Percentiles rank a stretch among this genome's conserved stretches.
phyloP scores from a whole-genome alignment of 2,797 vertebrate species.

The Typhlichthys eigenmanni region DNA sequence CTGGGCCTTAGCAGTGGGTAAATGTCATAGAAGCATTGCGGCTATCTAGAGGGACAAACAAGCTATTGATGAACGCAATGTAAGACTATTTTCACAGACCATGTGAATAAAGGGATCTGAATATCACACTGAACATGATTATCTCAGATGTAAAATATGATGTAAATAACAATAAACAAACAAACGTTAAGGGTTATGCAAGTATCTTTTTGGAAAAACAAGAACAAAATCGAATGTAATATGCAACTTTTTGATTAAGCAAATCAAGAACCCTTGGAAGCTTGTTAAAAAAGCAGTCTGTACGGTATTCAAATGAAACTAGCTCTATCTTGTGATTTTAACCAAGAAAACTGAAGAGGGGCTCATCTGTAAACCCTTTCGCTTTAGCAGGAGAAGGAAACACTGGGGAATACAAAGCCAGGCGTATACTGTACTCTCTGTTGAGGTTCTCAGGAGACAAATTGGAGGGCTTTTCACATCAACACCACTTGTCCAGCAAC shows the following conservation, averaged over 20 bases:
- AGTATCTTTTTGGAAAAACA: too few relatives aligned
- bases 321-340: conserved; percentile 42
- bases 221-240: too few relatives aligned
- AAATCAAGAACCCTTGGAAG: too few relatives aligned
- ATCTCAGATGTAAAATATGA: neutral
- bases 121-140: neutral
- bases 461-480: conserved; percentile 68
- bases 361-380: conserved; percentile 53
- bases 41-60: conserved; percentile 38
- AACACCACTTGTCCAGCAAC: conserved; percentile 67
- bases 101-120: too few relatives aligned
- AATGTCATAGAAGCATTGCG: conserved; percentile 31
- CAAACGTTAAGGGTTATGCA: neutral
- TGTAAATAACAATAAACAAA: neutral
- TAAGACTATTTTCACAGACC: conserved; percentile 1
- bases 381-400: conserved; percentile 38
- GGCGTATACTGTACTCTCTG: conserved; percentile 60
- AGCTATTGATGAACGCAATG: conserved; percentile 50
- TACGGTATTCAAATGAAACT: conserved; percentile 13
- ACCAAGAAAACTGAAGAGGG: conserved; percentile 49
- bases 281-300: too few relatives aligned
- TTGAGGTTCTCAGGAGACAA: conserved; percentile 72
- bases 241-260: too few relatives aligned
- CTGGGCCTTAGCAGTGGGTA: conserved; percentile 24
- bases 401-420: conserved; percentile 64